Evolutionary conservation across 2,888 invertebrate species (phyloP).

Genomic region (Lissonota sp.): DNA sequence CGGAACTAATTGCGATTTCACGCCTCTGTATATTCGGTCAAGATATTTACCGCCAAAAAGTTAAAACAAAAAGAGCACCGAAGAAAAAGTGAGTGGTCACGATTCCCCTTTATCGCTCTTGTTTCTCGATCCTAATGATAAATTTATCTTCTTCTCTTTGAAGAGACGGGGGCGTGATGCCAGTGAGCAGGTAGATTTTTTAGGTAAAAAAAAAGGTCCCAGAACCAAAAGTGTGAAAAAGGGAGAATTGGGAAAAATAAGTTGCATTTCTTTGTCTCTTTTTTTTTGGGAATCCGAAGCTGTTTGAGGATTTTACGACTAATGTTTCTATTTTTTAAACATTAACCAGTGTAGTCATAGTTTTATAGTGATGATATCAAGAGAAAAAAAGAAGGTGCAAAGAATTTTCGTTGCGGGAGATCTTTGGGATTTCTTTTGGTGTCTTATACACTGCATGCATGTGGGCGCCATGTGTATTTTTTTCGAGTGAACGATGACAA

Average conservation of each 20-base stretch:
- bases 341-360: not conserved
- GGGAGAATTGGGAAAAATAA: constrained; percentile 25
- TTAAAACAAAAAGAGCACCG: constrained; percentile 19
- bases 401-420: constrained; percentile 62
- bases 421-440: constrained; percentile 33
- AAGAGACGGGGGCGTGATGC: not conserved
- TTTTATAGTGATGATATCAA: constrained; percentile 46
- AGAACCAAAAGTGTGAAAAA: constrained; percentile 46
- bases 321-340: too few relatives aligned
- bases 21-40: constrained; percentile 7
- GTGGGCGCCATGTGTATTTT: constrained; percentile 65
- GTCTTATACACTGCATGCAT: constrained; percentile 53
- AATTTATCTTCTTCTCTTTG: constrained; percentile 14
- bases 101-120: constrained; percentile 49
- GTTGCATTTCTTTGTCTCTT: not conserved
- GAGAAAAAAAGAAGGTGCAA: constrained; percentile 32
- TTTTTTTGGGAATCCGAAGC: not conserved
- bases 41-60: constrained; percentile 10
- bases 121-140: constrained; percentile 7
- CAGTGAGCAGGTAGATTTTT: constrained; percentile 5
- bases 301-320: too few relatives aligned
- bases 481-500: constrained; percentile 14
- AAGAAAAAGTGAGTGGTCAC: constrained; percentile 19
- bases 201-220: not conserved
- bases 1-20: constrained; percentile 49